Percentiles rank a stretch among this genome's conserved stretches.
phyloP scores from a whole-genome alignment of 2,888 invertebrate genomes.

The Phymatocera aterrima region DNA sequence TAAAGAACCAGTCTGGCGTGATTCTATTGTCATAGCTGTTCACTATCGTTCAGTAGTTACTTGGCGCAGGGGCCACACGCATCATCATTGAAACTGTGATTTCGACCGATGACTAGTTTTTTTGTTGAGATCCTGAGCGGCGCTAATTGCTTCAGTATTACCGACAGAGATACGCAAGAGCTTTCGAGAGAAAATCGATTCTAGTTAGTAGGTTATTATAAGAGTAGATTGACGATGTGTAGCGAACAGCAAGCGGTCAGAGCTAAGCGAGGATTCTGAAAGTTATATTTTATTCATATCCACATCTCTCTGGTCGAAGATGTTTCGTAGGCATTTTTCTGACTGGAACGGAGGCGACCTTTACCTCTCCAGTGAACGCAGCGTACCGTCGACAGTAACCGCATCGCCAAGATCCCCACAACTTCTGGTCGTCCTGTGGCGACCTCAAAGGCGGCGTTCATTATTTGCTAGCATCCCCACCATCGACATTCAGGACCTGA shows the following conservation, averaged over 20 bases:
- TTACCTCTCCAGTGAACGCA: conserved; percentile 23
- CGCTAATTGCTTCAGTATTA: conserved; percentile 5
- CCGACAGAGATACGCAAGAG: not conserved
- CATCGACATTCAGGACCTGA: conserved; percentile 43
- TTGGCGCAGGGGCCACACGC: not conserved
- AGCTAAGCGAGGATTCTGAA: conserved; percentile 15
- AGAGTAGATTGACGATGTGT: not conserved
- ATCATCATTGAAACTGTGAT: not conserved
- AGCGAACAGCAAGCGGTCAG: conserved; percentile 5
- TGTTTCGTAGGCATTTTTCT: not conserved
- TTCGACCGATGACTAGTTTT: conserved; percentile 12
- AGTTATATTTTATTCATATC: conserved; percentile 43
- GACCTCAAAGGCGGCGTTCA: conserved; percentile 43
- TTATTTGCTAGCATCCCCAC: conserved; percentile 38
- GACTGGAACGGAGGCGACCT: conserved; percentile 10
- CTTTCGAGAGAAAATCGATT: conserved; percentile 1
- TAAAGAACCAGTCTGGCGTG: not conserved
- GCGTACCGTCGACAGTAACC: conserved; percentile 23
- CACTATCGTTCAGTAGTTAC: not conserved
- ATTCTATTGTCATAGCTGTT: not conserved
- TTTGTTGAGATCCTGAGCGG: not conserved
- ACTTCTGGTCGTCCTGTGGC: conserved; percentile 31
- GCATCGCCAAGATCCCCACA: conserved; percentile 27
- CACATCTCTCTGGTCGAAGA: conserved; percentile 28
- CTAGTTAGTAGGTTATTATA: not conserved